Percentiles rank a stretch among this genome's conserved stretches.
Conservation (phyloP, 2,797 vertebrate species). For the Melanotaenia maccullochi region DNA sequence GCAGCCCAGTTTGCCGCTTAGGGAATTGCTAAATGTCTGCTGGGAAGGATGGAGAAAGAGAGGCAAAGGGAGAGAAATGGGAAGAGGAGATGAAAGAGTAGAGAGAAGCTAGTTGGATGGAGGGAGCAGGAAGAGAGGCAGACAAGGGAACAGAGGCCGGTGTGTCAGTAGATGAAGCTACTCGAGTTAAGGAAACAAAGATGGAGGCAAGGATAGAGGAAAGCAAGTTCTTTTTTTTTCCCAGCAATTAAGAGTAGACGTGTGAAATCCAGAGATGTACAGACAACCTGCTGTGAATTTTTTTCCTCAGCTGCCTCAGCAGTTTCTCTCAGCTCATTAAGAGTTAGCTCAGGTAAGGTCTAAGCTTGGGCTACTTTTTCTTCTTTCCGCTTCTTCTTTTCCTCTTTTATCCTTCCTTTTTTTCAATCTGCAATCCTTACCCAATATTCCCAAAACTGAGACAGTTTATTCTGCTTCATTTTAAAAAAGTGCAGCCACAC, state of each 20-base stretch:
- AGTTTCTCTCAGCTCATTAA: slow-evolving; percentile 61
- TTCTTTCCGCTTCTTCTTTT: slow-evolving; percentile 40
- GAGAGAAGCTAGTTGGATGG: slow-evolving; percentile 36
- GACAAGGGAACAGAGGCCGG: slow-evolving; percentile 15
- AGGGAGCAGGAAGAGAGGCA: slow-evolving; percentile 33
- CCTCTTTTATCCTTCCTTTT: slow-evolving; percentile 14
- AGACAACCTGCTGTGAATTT: slow-evolving; percentile 51
- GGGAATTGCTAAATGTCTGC: slow-evolving; percentile 72
- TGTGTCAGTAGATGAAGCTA: slow-evolving; percentile 22
- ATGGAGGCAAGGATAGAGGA: slow-evolving; percentile 7
- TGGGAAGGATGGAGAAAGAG: slow-evolving; percentile 53
- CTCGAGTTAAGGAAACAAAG: slow-evolving; percentile 15
- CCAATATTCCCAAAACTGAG: not conserved
- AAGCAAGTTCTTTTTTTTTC: slow-evolving; percentile 8
- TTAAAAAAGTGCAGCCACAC: not conserved
- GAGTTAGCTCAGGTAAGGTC: slow-evolving; percentile 56
- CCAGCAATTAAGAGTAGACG: slow-evolving; percentile 29
- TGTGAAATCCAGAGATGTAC: slow-evolving; percentile 58
- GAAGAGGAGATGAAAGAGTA: slow-evolving; percentile 58
- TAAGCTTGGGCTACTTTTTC: slow-evolving; percentile 16
- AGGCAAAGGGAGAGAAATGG: slow-evolving; percentile 18
- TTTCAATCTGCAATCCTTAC: slow-evolving; percentile 2
- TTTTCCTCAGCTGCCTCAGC: slow-evolving; percentile 46
- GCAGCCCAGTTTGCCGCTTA: slow-evolving; percentile 70
- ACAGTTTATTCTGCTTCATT: slow-evolving; percentile 6